Conservation (phyloP, 2,113 vertebrate species). For the Haemorhous mexicanus region DNA sequence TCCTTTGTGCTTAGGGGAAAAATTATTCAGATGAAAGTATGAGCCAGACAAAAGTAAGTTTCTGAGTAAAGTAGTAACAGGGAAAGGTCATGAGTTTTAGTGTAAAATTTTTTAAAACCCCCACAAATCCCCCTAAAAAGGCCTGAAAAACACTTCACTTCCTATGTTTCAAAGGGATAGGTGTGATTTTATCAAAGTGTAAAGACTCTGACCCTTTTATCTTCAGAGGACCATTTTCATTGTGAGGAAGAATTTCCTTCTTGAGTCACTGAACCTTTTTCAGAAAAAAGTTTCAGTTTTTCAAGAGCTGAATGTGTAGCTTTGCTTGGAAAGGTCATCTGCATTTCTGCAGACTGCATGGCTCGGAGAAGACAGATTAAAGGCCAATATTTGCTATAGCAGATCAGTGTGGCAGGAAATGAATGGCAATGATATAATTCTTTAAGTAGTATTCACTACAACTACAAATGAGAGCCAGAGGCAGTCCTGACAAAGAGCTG, state of each 20-base stretch:
- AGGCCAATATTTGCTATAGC: background rate
- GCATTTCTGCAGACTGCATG: background rate
- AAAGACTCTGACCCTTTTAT: background rate
- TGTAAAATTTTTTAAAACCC: background rate
- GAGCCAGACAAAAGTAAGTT: background rate
- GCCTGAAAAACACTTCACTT: background rate
- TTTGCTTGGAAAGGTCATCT: background rate
- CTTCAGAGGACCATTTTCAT: background rate
- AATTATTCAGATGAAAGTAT: background rate
- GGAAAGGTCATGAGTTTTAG: background rate
- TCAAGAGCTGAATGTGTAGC: background rate
- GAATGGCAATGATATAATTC: background rate
- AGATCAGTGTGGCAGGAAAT: background rate
- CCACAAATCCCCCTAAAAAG: rapidly evolving
- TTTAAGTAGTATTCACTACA: background rate
- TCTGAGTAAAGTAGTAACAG: background rate
- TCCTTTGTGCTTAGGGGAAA: background rate
- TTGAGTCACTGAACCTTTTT: background rate
- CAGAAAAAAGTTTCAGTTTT: background rate
- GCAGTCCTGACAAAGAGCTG: background rate
- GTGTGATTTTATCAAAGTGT: background rate
- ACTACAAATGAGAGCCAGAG: background rate
- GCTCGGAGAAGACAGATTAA: background rate
- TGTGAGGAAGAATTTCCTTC: background rate
- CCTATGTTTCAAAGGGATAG: background rate